Conservation (phyloP, 2,113 vertebrate genomes). For the Scophthalmus maximus region DNA sequence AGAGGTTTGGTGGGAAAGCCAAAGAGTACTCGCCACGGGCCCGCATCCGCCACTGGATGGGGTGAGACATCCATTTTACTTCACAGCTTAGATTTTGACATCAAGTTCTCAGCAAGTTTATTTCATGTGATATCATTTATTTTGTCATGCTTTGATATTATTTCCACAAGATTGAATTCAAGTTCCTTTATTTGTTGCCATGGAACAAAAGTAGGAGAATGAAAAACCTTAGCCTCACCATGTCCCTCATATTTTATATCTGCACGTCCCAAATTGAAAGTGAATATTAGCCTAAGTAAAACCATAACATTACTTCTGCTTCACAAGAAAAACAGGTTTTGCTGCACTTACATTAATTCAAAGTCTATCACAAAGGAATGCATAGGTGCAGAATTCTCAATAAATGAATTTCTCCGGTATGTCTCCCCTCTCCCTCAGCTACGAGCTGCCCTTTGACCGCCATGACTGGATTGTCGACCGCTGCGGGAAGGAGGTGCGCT, state of each 20-base stretch:
- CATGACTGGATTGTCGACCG: slow-evolving; percentile 96
- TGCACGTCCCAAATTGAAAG: too few species aligned
- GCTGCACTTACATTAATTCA: too few species aligned
- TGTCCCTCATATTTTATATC: neutral
- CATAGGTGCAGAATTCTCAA: too few species aligned
- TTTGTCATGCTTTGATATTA: neutral
- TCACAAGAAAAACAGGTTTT: too few species aligned
- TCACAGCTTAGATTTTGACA: neutral
- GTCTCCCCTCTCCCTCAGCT: slow-evolving; percentile 75
- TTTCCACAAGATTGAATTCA: neutral
- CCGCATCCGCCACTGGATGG: slow-evolving; percentile 94
- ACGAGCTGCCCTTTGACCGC: slow-evolving; percentile 94
- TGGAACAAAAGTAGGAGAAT: neutral
- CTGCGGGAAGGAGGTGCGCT: slow-evolving; percentile 93
- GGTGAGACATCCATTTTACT: slow-evolving; percentile 79
- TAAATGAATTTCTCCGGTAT: neutral
- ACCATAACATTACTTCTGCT: too few species aligned
- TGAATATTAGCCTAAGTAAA: too few species aligned
- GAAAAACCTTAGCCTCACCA: neutral
- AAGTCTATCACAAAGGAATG: too few species aligned
- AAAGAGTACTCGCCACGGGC: slow-evolving; percentile 94
- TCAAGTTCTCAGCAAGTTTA: neutral
- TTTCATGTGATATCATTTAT: neutral
- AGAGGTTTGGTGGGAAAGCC: slow-evolving; percentile 95
- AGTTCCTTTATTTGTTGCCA: neutral